phyloP scores from a whole-genome alignment of 2,113 vertebrate genomes.

The Scalopus aquaticus region DNA sequence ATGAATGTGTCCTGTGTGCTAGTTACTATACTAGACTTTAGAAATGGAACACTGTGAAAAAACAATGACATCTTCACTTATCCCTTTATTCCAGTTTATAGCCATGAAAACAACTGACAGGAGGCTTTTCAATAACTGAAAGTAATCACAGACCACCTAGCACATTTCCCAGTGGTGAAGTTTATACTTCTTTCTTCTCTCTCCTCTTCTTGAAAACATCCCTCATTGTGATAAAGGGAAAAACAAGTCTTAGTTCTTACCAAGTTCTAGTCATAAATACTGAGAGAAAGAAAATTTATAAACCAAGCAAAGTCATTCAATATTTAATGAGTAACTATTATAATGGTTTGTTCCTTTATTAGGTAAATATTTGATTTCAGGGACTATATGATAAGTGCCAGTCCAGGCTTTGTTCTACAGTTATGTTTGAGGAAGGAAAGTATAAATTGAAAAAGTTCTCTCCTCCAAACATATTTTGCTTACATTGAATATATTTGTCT shows the following conservation, averaged over 20 bases:
- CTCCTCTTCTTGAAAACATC: not conserved
- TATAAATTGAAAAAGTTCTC: not conserved
- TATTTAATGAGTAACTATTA: not conserved
- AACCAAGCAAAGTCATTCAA: not conserved
- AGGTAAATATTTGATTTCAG: not conserved
- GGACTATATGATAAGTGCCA: not conserved
- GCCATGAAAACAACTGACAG: conserved; percentile 12
- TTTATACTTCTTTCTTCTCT: not conserved
- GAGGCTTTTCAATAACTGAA: not conserved
- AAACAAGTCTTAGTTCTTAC: not conserved
- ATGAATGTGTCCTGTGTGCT: not conserved
- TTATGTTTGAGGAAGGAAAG: not conserved
- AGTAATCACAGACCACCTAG: not conserved
- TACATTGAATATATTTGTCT: not conserved
- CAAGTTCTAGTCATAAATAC: not conserved
- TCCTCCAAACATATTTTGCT: not conserved
- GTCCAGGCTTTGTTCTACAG: not conserved
- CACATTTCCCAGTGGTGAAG: not conserved
- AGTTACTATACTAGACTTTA: not conserved
- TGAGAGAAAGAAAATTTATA: not conserved
- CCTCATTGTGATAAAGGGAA: not conserved
- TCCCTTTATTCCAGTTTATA: not conserved
- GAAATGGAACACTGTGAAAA: not conserved
- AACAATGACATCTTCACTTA: not conserved
- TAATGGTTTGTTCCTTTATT: not conserved